Evolutionary conservation across 35 echinoderm and acorn worm species (phyloP).

Genomic region (Holothuria glaberrima): DNA sequence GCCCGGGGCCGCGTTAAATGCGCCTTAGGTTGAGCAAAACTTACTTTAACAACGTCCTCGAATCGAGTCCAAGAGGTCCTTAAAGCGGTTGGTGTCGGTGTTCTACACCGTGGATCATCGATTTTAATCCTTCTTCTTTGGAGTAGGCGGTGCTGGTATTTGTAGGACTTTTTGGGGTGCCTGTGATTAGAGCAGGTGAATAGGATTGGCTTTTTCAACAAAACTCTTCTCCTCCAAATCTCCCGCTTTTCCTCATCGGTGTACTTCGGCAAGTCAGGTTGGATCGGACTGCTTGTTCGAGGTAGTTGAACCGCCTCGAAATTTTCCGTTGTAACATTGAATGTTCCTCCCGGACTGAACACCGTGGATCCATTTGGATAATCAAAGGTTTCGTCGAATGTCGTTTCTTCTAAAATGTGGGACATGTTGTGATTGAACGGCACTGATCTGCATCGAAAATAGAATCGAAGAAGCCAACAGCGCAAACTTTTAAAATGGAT

Average conservation of each 20-base stretch:
- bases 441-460: no score
- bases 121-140: slow-evolving; percentile 1
- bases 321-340: neutral
- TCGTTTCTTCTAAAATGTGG: no score
- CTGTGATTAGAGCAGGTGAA: slow-evolving; percentile 21
- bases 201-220: slow-evolving; percentile 31
- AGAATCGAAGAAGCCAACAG: no score
- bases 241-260: slow-evolving; percentile 28
- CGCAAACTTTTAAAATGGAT: no score
- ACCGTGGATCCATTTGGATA: neutral
- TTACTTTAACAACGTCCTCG: slow-evolving; percentile 11
- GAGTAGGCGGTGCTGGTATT: neutral
- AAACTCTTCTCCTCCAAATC: slow-evolving; percentile 23
- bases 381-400: slow-evolving; percentile 26
- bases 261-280: neutral
- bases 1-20: no score
- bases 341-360: slow-evolving; percentile 13
- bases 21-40: no score
- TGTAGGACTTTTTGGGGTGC: slow-evolving; percentile 15
- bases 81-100: slow-evolving; percentile 9
- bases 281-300: slow-evolving; percentile 15
- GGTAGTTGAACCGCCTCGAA: neutral
- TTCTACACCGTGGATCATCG: slow-evolving; percentile 29
- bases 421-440: no score
- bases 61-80: slow-evolving; percentile 25